Evolutionary conservation across 2,797 vertebrate species (phyloP).

Genomic region (Poecilia velifera): DNA sequence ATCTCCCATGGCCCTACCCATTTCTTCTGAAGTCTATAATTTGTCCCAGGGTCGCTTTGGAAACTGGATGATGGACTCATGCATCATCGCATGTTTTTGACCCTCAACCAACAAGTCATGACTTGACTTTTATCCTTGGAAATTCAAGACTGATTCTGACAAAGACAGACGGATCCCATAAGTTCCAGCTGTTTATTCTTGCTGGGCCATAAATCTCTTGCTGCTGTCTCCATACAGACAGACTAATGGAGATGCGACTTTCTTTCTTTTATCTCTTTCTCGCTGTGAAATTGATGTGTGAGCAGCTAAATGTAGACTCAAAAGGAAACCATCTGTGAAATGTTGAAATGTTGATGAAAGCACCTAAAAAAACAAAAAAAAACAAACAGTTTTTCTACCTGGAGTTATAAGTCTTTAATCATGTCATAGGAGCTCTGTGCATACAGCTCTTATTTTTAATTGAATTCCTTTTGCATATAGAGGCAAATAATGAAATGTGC

Average conservation of each 20-base stretch:
- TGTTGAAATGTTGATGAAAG: slow-evolving; percentile 57
- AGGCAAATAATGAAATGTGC: neutral
- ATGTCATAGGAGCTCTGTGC: slow-evolving; percentile 29
- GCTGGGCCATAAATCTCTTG: slow-evolving; percentile 56
- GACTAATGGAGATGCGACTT: slow-evolving; percentile 70
- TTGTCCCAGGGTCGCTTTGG: slow-evolving; percentile 18
- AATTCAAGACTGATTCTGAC: slow-evolving; percentile 57
- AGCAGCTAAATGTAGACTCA: slow-evolving; percentile 52
- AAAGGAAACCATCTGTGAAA: slow-evolving; percentile 59
- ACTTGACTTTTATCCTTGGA: slow-evolving; percentile 47
- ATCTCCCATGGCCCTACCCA: neutral
- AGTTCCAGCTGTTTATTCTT: slow-evolving; percentile 74
- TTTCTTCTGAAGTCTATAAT: slow-evolving; percentile 14
- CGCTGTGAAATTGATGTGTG: slow-evolving; percentile 58
- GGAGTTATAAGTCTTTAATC: slow-evolving; percentile 52
- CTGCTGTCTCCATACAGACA: slow-evolving; percentile 55
- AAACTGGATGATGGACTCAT: slow-evolving; percentile 15
- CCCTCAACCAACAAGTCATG: slow-evolving; percentile 31
- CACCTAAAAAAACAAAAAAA: slow-evolving; percentile 12
- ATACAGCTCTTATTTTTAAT: neutral
- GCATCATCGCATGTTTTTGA: slow-evolving; percentile 31
- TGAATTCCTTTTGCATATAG: neutral
- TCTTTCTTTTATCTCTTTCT: slow-evolving; percentile 46
- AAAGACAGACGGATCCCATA: slow-evolving; percentile 64
- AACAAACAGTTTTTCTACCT: slow-evolving; percentile 27